These are phyloP conservation scores for Thunnus thynnus DNA, from an alignment of 2,113 vertebrate species.

Conservation along the genomic window DNA sequence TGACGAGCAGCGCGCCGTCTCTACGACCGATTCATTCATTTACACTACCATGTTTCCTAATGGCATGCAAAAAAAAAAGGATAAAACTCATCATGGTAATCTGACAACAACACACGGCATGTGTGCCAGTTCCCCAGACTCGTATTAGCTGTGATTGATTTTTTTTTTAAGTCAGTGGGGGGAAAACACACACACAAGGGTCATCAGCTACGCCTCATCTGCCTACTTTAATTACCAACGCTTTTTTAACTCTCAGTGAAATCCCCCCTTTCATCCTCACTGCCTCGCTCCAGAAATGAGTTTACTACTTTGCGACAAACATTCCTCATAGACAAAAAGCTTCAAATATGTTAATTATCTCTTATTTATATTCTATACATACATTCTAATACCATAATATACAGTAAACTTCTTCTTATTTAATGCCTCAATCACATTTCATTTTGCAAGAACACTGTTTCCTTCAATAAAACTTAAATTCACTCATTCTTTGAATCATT, in stretches of 20 bases:
- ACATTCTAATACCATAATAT: too few relatives aligned
- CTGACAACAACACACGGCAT: conserved; percentile 49
- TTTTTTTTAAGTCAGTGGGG: conserved; percentile 14
- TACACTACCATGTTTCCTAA: conserved; percentile 10
- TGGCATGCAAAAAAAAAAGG: conserved; percentile 14
- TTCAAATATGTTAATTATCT: conserved; percentile 1
- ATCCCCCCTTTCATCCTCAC: not conserved
- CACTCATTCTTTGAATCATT: too few relatives aligned
- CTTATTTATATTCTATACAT: not conserved
- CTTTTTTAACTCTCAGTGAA: not conserved
- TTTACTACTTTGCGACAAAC: not conserved
- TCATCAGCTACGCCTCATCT: conserved; percentile 31
- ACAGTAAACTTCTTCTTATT: too few relatives aligned
- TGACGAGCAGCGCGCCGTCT: not conserved
- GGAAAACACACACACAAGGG: not conserved
- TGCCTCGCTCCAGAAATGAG: not conserved
- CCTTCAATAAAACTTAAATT: too few relatives aligned
- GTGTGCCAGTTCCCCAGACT: conserved; percentile 21
- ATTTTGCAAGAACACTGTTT: too few relatives aligned
- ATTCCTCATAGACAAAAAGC: not conserved
- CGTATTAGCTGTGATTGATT: conserved; percentile 27
- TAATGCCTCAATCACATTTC: too few relatives aligned
- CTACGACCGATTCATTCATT: conserved; percentile 29
- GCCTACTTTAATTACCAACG: conserved; percentile 46
- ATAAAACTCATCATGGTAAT: conserved; percentile 43